Base-by-base conservation (phyloP, 64 coral and sea anemone species). In the Platygyra sinensis region DNA sequence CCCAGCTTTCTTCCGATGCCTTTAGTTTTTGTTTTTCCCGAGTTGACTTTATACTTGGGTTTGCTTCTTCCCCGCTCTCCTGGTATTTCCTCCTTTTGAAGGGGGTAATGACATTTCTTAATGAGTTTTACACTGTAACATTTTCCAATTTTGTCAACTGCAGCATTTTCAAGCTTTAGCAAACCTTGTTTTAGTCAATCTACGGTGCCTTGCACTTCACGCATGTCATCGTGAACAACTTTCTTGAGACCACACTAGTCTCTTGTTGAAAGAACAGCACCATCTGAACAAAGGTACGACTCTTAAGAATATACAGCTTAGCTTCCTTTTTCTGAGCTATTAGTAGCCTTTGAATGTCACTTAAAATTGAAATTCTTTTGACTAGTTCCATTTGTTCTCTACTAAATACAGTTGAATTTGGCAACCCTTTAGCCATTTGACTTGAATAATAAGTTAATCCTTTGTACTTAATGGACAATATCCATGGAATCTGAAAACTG, bases 361-460 rank as follows among this genome's bases (percentile, higher is more conserved):
- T 71, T 87, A 87, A 20, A 30, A 87, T 25, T 71, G 84, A 73
- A 50, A 87, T 73, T 74, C 38, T 74, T 74, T 33, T 75, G 15
- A 88, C 60, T 60, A 88, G 61, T 75, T 76, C 17, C 72, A 52
- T 88, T 60, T 52, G n/a, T 61, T 88, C 72, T 61, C 75, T 87
- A 59, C 69, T 87, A 30, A 87, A 87, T 28, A 49, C 85, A 87
- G 85, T 57, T 87, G 85, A 27, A 74, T 74, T 89, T 89, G 72
- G 17, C 86, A 52, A 30, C 86, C 72, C 72, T 88, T 88, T 60
- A 61, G 46, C 72, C 75, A 61, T 61, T 72, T 50, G 9, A 88
- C 72, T 32, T 50, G 86, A 88, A 88, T 88, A 24, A 88, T 76
- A 54, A 88, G 72, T 88, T 88, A 49, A 60, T 88, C 72, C 86